A percentile compares a stretch with the other conserved stretches of the same genome.
Conservation (phyloP, 1,140 invertebrate genomes). For the Orius insidiosus region DNA sequence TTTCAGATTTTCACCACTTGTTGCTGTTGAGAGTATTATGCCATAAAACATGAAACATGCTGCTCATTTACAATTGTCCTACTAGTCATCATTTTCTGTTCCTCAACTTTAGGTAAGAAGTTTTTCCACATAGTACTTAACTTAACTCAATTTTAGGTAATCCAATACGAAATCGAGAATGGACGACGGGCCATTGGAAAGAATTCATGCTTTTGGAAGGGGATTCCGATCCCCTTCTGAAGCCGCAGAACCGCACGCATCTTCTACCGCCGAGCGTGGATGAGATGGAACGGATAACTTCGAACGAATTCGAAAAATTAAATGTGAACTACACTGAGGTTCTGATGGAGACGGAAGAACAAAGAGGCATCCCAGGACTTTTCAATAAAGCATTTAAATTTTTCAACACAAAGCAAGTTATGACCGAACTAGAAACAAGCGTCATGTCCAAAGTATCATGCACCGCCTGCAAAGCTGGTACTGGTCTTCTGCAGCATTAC, state of each 20-base stretch:
- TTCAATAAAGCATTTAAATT: constrained; percentile 66
- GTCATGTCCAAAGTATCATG: constrained; percentile 82
- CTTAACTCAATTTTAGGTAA: constrained; percentile 2
- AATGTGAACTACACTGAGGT: constrained; percentile 37
- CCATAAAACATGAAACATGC: constrained; percentile 13
- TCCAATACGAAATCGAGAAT: not conserved
- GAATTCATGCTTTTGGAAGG: constrained; percentile 12
- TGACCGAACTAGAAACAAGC: constrained; percentile 71
- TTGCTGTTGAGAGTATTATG: constrained; percentile 11
- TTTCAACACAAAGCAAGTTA: constrained; percentile 65
- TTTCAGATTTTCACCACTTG: not conserved
- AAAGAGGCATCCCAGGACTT: constrained; percentile 50
- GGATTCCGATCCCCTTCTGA: constrained; percentile 8
- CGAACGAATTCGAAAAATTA: constrained; percentile 17
- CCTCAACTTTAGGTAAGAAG: not conserved
- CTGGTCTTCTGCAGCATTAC: constrained; percentile 68
- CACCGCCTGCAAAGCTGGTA: constrained; percentile 73
- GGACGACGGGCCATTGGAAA: constrained; percentile 5
- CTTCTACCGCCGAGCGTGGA: constrained; percentile 14
- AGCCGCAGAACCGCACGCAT: constrained; percentile 11
- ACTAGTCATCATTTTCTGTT: not conserved
- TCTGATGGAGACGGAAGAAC: constrained; percentile 23
- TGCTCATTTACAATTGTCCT: constrained; percentile 6
- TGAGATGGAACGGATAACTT: constrained; percentile 18
- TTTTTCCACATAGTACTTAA: not conserved